Base-by-base conservation (phyloP, 2,797 vertebrate genomes). In the Siniperca undulata region DNA sequence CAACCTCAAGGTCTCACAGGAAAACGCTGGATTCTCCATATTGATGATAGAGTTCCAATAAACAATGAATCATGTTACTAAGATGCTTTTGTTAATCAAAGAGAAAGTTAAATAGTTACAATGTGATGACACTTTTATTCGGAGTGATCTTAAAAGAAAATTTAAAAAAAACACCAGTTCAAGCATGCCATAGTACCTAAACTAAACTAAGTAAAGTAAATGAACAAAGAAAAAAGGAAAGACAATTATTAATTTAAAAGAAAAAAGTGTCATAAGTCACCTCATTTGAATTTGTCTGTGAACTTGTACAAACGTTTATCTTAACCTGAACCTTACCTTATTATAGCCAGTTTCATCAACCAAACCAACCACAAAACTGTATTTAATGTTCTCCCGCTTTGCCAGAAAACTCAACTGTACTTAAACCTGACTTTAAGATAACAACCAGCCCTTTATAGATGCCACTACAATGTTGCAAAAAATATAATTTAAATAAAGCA, bases 1-100 rank as follows among this genome's bases (percentile, higher is more conserved):
- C 91, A 95, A 88, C 90, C 95, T 96, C 94, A 92, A 96, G 93
- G 94, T 96, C 96, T 96, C 96, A 94, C 95, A 94, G 89, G 93
- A 93, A 91, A 95, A 95, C 17, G 95, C 89, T 96, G 95, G 94
- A 96, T 96, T 96, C 94, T 95, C 92, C 92, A 95, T 92, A 94
- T 93, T 93, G 93, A 95, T 94, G 95, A 93, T 90, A 89, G 90
- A 78, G 93, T 89, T 90, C 93, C 91, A 92, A 94, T 95, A 95
- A 94, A 96, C 94, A 95, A 94, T 94, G 94, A 95, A 88, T 96
- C 95, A 94, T 84, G 85, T 91, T 91, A 89, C 92, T 86, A 88
- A 91, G 89, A 93, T 80, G 78, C 85, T 78, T 88, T 85, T 82
- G 86, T 87, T 85, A 77, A 77, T 64, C 85, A 86, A 81, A 85